Base-by-base conservation (phyloP, 2,797 vertebrate genomes). In the Gila robusta region DNA sequence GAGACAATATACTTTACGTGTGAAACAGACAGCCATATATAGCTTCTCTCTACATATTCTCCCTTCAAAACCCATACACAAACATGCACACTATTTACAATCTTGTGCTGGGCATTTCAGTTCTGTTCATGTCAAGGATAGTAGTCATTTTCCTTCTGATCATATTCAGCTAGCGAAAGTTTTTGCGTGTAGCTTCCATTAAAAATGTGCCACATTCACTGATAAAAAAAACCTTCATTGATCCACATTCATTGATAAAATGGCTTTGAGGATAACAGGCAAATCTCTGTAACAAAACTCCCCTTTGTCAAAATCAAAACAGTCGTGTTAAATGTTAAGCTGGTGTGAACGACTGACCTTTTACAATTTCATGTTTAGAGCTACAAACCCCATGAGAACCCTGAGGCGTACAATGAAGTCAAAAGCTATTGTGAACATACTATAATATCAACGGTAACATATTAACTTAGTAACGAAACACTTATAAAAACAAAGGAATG, bases 61-160 rank as follows among this genome's bases (percentile, higher is more conserved):
- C 64, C 44, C 35, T 83, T 4, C 32, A 54, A 77, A 54, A 35
- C 28, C 9, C n/a, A 44, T 26, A 39, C 41, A 66, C 26, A 84
- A 49, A 64, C 71, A 84, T 37, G 32, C 77, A 86, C 59, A 70
- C 9, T 89, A 90, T 90, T 86, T 89, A 89, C 84, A 89, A 64
- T 79, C 85, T 83, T 87, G 82, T 85, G 81, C 81, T 49, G 23
- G 72, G 83, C 44, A 79, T 52, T 80, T 32, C 64, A 67, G 14
- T 66, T 82, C 44, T 85, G 79, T 49, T 72, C 9, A 71, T 23
- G 62, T 69, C 28, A 73, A n/a, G 59, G 54, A 81, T 32, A 79
- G 77, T 28, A 79, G 52, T 71, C 47, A 8, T 52, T 82, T 19
- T 54, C 47, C 37, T 52, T 67, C 66, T 78, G 56, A 67, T 54